phyloP scores from a whole-genome alignment of 2,888 invertebrate genomes.

The Trisateles emortualis region DNA sequence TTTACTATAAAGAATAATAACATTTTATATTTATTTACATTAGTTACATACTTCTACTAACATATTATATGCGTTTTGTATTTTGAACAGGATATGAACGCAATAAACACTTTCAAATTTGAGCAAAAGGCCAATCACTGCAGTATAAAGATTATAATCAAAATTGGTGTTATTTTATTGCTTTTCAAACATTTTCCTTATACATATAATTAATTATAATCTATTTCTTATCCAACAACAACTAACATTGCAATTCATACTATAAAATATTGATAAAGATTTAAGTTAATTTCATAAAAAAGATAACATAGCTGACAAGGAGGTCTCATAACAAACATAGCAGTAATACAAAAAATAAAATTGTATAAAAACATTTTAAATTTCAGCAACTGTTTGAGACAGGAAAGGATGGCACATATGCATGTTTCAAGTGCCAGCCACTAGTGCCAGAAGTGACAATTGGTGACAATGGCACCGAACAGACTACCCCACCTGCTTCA shows the following conservation, averaged over 20 bases:
- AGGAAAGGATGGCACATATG: conserved; percentile 76
- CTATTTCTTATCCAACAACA: too few relatives aligned
- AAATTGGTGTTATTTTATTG: background rate
- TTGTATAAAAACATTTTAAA: background rate
- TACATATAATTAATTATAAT: too few relatives aligned
- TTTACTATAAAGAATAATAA: conserved; percentile 32
- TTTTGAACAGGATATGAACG: conserved; percentile 16
- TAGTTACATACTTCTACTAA: conserved; percentile 11
- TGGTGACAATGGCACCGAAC: conserved; percentile 63
- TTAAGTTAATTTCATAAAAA: too few relatives aligned
- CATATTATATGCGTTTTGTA: conserved; percentile 21
- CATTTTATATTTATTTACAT: conserved; percentile 20
- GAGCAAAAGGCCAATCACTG: too few relatives aligned
- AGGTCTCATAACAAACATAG: too few relatives aligned
- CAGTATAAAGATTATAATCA: background rate
- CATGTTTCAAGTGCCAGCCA: conserved; percentile 83
- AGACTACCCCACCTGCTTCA: conserved; percentile 51
- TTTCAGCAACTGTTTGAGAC: conserved; percentile 83
- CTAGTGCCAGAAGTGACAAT: conserved; percentile 81
- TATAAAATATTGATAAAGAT: too few relatives aligned
- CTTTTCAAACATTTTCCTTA: too few relatives aligned
- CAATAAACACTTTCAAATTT: background rate
- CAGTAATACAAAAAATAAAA: too few relatives aligned
- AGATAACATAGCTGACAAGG: too few relatives aligned
- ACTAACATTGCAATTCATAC: too few relatives aligned